phyloP scores from a whole-genome alignment of 2,888 invertebrate genomes.

The Muscina levida region DNA sequence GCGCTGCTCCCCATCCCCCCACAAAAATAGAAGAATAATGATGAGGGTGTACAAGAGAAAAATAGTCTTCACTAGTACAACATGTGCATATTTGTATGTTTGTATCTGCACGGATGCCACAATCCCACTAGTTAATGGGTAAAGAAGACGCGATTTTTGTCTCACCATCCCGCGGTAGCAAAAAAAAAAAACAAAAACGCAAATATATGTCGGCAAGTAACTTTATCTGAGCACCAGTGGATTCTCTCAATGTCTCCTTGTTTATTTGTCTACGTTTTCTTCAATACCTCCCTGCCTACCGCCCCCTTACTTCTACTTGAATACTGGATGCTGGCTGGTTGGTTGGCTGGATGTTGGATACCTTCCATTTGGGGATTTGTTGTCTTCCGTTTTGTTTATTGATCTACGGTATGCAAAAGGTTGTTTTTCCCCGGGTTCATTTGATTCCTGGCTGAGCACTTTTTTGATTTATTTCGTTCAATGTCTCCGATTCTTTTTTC shows the following conservation, averaged over 20 bases:
- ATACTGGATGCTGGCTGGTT: conserved; percentile 29
- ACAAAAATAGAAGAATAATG: conserved; percentile 17
- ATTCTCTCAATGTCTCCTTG: not conserved
- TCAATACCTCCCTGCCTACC: not conserved
- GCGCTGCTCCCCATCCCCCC: not conserved
- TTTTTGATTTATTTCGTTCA: conserved; percentile 64
- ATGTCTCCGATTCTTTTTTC: conserved; percentile 31
- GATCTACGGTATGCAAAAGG: conserved; percentile 55
- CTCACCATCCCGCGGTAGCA: not conserved
- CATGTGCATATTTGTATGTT: not conserved
- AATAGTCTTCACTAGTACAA: too few relatives aligned
- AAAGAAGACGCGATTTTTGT: conserved; percentile 28
- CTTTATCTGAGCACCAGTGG: not conserved
- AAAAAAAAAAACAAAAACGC: conserved; percentile 41
- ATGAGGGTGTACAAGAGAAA: not conserved
- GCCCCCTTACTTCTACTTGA: too few relatives aligned
- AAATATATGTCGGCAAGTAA: conserved; percentile 55
- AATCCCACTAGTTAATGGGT: not conserved
- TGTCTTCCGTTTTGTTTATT: conserved; percentile 45
- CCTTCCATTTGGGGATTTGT: conserved; percentile 26
- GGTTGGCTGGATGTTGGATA: conserved; percentile 25
- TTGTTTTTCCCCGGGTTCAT: conserved; percentile 50
- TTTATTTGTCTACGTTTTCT: conserved; percentile 49
- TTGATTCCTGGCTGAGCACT: conserved; percentile 42
- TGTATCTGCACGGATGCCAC: too few relatives aligned